phyloP scores from a whole-genome alignment of 2,888 invertebrate species.

The Catocala fraxini region DNA sequence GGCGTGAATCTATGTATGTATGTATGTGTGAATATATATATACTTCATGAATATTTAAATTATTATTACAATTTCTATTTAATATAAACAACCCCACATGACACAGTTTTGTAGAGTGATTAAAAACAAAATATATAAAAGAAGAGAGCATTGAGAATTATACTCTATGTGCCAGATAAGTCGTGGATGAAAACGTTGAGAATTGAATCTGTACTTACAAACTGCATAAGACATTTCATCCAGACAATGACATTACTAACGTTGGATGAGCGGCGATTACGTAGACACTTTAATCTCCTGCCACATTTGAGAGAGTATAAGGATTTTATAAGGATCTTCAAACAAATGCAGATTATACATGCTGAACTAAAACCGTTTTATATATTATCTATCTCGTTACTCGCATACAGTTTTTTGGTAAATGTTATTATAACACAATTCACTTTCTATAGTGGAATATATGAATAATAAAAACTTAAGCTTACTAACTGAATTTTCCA shows the following conservation, averaged over 20 bases:
- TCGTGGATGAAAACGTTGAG: constrained; percentile 25
- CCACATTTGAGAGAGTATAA: background rate
- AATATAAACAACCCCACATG: background rate
- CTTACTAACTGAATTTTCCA: no score
- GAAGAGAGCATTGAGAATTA: constrained; percentile 42
- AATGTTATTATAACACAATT: no score
- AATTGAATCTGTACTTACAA: constrained; percentile 17
- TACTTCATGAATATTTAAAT: background rate
- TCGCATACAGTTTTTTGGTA: no score
- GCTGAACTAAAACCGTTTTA: no score
- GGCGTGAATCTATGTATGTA: no score
- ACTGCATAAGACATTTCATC: constrained; percentile 15
- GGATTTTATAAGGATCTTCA: background rate
- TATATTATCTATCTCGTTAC: no score
- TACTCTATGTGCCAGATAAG: constrained; percentile 49
- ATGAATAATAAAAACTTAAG: no score
- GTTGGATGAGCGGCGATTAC: background rate
- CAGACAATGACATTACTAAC: background rate
- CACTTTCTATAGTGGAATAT: no score
- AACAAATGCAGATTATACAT: background rate
- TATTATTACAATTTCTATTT: background rate
- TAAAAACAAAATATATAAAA: constrained; percentile 23
- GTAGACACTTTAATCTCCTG: background rate
- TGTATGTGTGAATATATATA: no score
- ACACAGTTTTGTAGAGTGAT: constrained; percentile 7